Base-by-base conservation (phyloP, 2,113 vertebrate genomes). In the Oreotragus oreotragus region DNA sequence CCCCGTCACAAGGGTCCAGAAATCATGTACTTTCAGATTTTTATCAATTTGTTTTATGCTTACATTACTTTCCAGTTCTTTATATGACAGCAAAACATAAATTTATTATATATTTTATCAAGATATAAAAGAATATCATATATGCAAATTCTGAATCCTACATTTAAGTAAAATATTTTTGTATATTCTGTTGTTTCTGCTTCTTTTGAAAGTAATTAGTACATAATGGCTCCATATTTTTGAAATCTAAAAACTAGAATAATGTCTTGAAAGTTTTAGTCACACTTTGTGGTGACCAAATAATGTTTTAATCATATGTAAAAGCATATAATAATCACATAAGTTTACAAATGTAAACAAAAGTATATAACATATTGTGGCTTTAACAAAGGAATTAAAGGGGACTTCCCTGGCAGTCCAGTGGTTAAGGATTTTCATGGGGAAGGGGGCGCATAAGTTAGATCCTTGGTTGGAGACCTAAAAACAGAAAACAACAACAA, bases 31-130 rank as follows among this genome's bases (percentile, higher is more conserved):
- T 55, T 85, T 23, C 84, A 76, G 1, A 60, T 33, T 80, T 64
- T 91, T 92, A 73, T 47, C 5, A 79, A 6, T 60, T 81, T 47
- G 3, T 16, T 84, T 57, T 57, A 88, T 39, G 62, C 2, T 91
- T 85, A 15, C 9, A 49, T 94, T 92, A 73, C n/a, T 53, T 60
- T 84, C 9, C 14, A 36, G 15, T 93, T 84, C 2, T 83, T 73
- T 27, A 39, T n/a, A 36, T 25, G 25, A 60, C 93, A 70, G 77
- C 70, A 39, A 64, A 94, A 70, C 14, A 15, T 55, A 87, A 90
- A 79, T 77, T 43, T 80, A 33, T 88, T 81, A 23, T 90, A n/a
- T n/a, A 39, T 1, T 28, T 92, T 94, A 4, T 76, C 39, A 93
- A 10, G 4, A n/a, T 6, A 90, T 64, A 30, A 28, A 88, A 79